phyloP scores from a whole-genome alignment of 2,113 vertebrate species.

The Baryphthengus martii region DNA sequence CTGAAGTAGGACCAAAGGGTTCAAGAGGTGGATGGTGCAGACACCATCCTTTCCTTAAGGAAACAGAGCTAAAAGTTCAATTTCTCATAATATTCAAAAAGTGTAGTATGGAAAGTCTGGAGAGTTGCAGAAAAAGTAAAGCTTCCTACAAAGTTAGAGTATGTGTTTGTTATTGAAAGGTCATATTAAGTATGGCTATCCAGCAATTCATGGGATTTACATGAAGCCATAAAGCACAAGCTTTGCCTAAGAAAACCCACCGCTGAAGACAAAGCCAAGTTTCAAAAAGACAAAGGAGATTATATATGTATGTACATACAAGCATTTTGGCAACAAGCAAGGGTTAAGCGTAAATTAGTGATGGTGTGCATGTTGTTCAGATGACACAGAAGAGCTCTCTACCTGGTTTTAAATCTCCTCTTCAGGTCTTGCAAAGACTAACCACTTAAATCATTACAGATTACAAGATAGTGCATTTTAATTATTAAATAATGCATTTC shows the following conservation, averaged over 20 bases:
- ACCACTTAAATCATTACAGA: not conserved
- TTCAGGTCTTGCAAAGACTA: not conserved
- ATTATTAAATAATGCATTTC: conserved; percentile 41
- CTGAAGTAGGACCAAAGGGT: not conserved
- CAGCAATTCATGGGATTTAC: not conserved
- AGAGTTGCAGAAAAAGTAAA: not conserved
- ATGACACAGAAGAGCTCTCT: not conserved
- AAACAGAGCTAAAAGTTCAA: not conserved
- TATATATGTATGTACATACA: not conserved
- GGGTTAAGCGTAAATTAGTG: not conserved
- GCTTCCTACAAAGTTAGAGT: not conserved
- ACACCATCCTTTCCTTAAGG: not conserved
- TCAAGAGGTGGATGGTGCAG: not conserved
- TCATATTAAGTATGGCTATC: not conserved
- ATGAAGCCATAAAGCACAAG: not conserved
- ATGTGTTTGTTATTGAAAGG: not conserved
- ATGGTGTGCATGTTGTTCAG: accelerated
- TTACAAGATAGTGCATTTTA: conserved; percentile 23
- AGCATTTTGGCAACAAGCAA: not conserved
- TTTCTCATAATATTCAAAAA: not conserved
- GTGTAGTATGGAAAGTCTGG: not conserved
- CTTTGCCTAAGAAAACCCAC: not conserved
- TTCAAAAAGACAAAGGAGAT: not conserved
- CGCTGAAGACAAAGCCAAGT: not conserved
- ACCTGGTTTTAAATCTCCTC: not conserved